A percentile compares a stretch with the other conserved stretches of the same genome.
These are phyloP conservation scores for Acanthaster planci DNA, from an alignment of 35 echinoderm and acorn worm genomes.

Conservation along the genomic window DNA sequence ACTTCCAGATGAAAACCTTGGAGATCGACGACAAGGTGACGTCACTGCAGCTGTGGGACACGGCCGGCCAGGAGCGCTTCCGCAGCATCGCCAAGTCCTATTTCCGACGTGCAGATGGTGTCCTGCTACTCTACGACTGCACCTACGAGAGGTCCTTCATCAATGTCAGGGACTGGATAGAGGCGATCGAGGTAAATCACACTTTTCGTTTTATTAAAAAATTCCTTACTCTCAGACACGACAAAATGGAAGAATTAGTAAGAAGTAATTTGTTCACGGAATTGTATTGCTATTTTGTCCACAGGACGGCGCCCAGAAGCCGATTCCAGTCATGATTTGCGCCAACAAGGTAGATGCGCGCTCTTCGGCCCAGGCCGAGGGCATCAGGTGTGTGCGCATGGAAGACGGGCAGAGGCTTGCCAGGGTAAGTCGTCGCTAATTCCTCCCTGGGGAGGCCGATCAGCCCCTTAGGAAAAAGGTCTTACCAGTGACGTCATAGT, in stretches of 20 bases:
- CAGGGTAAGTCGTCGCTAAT: conserved; percentile 46
- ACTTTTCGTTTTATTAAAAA: not conserved
- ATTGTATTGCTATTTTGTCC: not conserved
- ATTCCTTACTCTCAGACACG: not conserved
- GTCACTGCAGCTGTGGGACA: conserved; percentile 95
- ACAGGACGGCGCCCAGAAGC: conserved; percentile 90
- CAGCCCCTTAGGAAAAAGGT: not conserved
- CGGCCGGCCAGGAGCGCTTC: conserved; percentile 90
- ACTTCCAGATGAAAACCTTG: conserved; percentile 93
- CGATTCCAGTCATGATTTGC: conserved; percentile 87
- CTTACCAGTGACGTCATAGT: not conserved
- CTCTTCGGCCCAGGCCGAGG: conserved; percentile 57
- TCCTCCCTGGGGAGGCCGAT: no score
- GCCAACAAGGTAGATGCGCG: conserved; percentile 85
- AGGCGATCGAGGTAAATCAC: conserved; percentile 85
- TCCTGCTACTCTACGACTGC: conserved; percentile 85
- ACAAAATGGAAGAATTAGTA: not conserved
- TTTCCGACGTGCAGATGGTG: conserved; percentile 95
- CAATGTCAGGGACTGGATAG: conserved; percentile 98
- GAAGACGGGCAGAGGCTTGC: conserved; percentile 89
- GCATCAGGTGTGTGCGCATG: conserved; percentile 71
- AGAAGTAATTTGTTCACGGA: not conserved
- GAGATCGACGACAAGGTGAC: conserved; percentile 89
- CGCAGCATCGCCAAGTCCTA: conserved; percentile 96
- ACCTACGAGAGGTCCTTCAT: conserved; percentile 97